Evolutionary conservation across 1,140 invertebrate genomes (phyloP).

Genomic region (Hycleus cichorii): DNA sequence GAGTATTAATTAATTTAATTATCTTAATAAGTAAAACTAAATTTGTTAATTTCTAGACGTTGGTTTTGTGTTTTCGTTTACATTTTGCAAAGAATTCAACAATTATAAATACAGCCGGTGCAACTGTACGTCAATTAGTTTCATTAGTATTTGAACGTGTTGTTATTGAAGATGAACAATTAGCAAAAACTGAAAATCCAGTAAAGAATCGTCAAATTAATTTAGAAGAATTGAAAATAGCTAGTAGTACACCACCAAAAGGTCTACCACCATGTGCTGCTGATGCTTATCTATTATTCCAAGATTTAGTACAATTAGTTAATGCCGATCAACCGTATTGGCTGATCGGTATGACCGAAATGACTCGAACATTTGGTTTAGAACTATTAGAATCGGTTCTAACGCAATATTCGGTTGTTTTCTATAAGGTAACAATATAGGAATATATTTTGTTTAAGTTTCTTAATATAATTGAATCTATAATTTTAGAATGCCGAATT

Average conservation of each 20-base stretch:
- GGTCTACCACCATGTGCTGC: constrained; percentile 78
- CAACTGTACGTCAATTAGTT: constrained; percentile 94
- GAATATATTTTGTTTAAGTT: constrained; percentile 22
- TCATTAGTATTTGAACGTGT: constrained; percentile 94
- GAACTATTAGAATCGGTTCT: constrained; percentile 92
- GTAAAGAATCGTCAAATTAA: constrained; percentile 48
- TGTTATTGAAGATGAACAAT: constrained; percentile 60
- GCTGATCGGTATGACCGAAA: constrained; percentile 92
- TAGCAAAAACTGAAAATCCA: constrained; percentile 34
- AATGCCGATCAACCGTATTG: constrained; percentile 94
- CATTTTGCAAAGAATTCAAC: constrained; percentile 91
- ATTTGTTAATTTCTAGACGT: constrained; percentile 56
- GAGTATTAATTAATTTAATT: constrained; percentile 47
- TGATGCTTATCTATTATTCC: constrained; percentile 93
- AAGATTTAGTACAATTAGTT: constrained; percentile 93
- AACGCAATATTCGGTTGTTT: constrained; percentile 83
- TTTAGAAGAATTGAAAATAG: constrained; percentile 71
- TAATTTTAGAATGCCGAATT: constrained; percentile 82
- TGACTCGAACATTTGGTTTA: constrained; percentile 93
- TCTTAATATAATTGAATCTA: too few relatives aligned
- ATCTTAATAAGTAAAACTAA: not conserved
- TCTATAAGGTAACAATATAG: constrained; percentile 67
- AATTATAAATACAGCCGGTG: constrained; percentile 93
- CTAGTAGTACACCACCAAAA: constrained; percentile 67
- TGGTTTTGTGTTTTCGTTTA: constrained; percentile 92